A percentile compares a stretch with the other conserved stretches of the same genome.
Conservation (phyloP, 2,113 vertebrate genomes). For the Eurystomus gularis region DNA sequence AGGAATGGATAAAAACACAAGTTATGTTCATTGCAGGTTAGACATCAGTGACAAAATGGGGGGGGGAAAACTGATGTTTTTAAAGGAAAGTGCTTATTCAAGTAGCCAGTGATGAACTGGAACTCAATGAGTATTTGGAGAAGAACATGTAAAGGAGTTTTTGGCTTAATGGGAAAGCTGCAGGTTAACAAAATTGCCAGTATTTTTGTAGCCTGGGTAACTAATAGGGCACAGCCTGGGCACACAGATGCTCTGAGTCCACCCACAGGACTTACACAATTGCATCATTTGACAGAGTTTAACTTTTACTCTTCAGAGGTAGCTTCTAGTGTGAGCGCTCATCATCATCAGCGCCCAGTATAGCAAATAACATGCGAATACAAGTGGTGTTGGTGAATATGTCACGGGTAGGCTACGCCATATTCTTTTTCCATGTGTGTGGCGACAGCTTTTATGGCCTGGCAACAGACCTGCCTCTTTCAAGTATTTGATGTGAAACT, state of each 20-base stretch:
- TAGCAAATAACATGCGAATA: not conserved
- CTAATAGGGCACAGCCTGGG: not conserved
- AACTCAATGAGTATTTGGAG: not conserved
- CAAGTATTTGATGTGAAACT: not conserved
- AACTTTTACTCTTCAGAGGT: not conserved
- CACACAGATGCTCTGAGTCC: not conserved
- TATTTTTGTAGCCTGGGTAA: not conserved
- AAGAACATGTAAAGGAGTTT: not conserved
- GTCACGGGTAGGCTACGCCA: not conserved
- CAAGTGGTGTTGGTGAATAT: not conserved
- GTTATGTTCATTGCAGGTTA: not conserved
- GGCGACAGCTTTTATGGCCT: constrained; percentile 23
- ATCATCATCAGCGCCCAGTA: fast-evolving
- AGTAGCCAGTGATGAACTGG: not conserved
- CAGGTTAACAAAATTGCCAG: not conserved
- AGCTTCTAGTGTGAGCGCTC: not conserved
- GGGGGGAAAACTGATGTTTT: not conserved
- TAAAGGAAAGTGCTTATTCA: not conserved
- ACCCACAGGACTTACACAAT: not conserved
- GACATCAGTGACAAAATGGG: not conserved
- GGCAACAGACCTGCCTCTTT: constrained; percentile 17
- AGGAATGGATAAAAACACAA: not conserved
- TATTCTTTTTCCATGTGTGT: constrained; percentile 19
- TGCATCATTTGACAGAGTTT: not conserved
- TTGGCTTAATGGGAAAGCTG: not conserved